Percentiles rank a stretch among this genome's conserved stretches.
These are phyloP conservation scores for Macrocentrus cingulum DNA, from an alignment of 1,140 invertebrate species.

Conservation along the genomic window DNA sequence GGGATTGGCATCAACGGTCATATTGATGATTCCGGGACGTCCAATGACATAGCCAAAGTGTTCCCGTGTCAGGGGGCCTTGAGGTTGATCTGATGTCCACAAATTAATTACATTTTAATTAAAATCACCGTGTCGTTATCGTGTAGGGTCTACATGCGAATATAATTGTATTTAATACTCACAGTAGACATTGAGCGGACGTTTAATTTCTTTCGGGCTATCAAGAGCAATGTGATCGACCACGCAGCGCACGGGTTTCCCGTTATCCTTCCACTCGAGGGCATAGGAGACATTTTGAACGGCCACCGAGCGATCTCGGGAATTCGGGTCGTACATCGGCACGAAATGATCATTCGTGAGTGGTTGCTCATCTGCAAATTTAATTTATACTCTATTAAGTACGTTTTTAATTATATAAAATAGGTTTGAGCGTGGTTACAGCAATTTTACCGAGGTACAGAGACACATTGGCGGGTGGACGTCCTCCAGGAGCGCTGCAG, in stretches of 20 bases:
- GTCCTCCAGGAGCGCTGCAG: slow-evolving; percentile 68
- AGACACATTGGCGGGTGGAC: slow-evolving; percentile 71
- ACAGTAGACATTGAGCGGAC: slow-evolving; percentile 66
- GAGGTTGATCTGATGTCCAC: slow-evolving; percentile 70
- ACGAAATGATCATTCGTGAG: slow-evolving; percentile 59
- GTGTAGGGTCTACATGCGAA: too few relatives aligned
- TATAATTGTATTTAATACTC: slow-evolving; percentile 43
- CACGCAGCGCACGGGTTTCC: slow-evolving; percentile 65
- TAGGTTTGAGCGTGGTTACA: too few relatives aligned
- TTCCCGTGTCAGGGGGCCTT: slow-evolving; percentile 58
- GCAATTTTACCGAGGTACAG: slow-evolving; percentile 65
- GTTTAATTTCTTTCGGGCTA: slow-evolving; percentile 51
- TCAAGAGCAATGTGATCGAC: slow-evolving; percentile 66
- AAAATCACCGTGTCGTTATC: too few relatives aligned
- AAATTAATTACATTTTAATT: too few relatives aligned
- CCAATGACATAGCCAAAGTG: slow-evolving; percentile 73
- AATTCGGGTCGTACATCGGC: slow-evolving; percentile 51
- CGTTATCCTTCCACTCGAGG: slow-evolving; percentile 67
- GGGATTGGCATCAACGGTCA: slow-evolving; percentile 71
- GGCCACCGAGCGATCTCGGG: slow-evolving; percentile 51
- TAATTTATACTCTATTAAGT: not conserved
- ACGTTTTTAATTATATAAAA: not conserved
- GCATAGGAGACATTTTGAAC: slow-evolving; percentile 66
- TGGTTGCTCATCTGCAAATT: slow-evolving; percentile 61
- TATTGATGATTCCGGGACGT: slow-evolving; percentile 66